Evolutionary conservation across 2,888 invertebrate genomes (phyloP).

Genomic region (Scaeva pyrastri): DNA sequence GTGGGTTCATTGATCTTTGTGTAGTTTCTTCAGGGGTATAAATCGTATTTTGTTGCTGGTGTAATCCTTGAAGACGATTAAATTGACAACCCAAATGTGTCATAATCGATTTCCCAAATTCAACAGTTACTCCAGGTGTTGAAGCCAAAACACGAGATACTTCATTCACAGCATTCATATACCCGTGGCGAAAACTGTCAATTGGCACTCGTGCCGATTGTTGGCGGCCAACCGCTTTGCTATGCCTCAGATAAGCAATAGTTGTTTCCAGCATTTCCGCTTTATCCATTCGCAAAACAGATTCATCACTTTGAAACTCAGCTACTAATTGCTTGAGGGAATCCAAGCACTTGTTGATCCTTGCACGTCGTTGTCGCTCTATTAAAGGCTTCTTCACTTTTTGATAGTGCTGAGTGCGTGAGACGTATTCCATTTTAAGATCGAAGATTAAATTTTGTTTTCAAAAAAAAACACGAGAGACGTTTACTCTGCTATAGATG

Average conservation of each 20-base stretch:
- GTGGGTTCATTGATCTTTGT: slow-evolving; percentile 50
- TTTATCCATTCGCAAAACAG: slow-evolving; percentile 93
- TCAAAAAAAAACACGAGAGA: slow-evolving; percentile 18
- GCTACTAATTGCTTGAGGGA: slow-evolving; percentile 95
- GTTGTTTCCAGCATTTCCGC: slow-evolving; percentile 94
- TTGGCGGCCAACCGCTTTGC: slow-evolving; percentile 80
- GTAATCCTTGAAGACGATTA: slow-evolving; percentile 84
- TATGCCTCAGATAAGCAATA: slow-evolving; percentile 86
- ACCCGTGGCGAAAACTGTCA: slow-evolving; percentile 93
- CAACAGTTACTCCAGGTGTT: slow-evolving; percentile 93
- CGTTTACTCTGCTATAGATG: slow-evolving; percentile 58
- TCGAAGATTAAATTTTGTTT: background rate
- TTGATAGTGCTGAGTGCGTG: slow-evolving; percentile 94
- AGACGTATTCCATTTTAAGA: slow-evolving; percentile 84
- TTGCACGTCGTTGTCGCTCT: slow-evolving; percentile 93
- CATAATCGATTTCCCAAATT: slow-evolving; percentile 94
- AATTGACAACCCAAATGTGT: slow-evolving; percentile 93
- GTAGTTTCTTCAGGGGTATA: slow-evolving; percentile 71
- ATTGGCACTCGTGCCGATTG: slow-evolving; percentile 81
- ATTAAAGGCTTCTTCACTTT: slow-evolving; percentile 97
- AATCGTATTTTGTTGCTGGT: slow-evolving; percentile 24
- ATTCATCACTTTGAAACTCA: slow-evolving; percentile 90
- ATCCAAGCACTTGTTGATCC: slow-evolving; percentile 95
- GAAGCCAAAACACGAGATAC: slow-evolving; percentile 93
- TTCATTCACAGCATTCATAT: slow-evolving; percentile 94